Conservation (phyloP, 2,888 invertebrate genomes). For the Drosophila barbarae region DNA sequence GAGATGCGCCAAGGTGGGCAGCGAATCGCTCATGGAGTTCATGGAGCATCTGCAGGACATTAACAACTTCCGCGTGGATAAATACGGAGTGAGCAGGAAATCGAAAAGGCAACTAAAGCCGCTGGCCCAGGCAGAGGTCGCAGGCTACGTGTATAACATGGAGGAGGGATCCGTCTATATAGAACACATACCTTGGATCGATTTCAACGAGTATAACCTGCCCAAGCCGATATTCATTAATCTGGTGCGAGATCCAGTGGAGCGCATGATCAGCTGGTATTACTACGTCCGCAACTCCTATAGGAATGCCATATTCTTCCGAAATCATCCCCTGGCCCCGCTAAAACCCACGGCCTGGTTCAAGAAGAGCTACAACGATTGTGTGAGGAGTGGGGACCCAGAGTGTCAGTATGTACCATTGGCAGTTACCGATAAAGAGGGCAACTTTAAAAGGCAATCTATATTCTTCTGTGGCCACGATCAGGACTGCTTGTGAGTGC, state of each 20-base stretch:
- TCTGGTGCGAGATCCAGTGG: constrained; percentile 92
- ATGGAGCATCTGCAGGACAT: constrained; percentile 58
- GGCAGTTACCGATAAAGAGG: constrained; percentile 88
- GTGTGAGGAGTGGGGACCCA: constrained; percentile 88
- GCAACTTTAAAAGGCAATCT: constrained; percentile 90
- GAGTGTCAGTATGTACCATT: constrained; percentile 90
- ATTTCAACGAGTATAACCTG: constrained; percentile 88
- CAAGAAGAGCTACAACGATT: constrained; percentile 88
- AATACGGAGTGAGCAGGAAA: constrained; percentile 78
- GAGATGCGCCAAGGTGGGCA: constrained; percentile 93
- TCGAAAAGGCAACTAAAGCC: constrained; percentile 79
- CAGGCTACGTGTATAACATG: constrained; percentile 84
- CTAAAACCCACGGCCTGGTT: constrained; percentile 73
- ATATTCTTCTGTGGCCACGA: constrained; percentile 94
- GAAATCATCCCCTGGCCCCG: constrained; percentile 87
- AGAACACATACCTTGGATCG: constrained; percentile 93
- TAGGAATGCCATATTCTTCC: constrained; percentile 86
- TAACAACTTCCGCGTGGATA: constrained; percentile 81
- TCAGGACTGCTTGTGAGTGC: constrained; percentile 88
- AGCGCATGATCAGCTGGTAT: constrained; percentile 93
- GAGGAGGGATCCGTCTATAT: constrained; percentile 89
- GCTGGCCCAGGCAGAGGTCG: constrained; percentile 86
- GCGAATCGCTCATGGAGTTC: constrained; percentile 90
- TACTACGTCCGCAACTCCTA: constrained; percentile 90
- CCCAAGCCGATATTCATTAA: constrained; percentile 93